Evolutionary conservation across 2,888 invertebrate genomes (phyloP).

Genomic region (Pelosia muscerda): DNA sequence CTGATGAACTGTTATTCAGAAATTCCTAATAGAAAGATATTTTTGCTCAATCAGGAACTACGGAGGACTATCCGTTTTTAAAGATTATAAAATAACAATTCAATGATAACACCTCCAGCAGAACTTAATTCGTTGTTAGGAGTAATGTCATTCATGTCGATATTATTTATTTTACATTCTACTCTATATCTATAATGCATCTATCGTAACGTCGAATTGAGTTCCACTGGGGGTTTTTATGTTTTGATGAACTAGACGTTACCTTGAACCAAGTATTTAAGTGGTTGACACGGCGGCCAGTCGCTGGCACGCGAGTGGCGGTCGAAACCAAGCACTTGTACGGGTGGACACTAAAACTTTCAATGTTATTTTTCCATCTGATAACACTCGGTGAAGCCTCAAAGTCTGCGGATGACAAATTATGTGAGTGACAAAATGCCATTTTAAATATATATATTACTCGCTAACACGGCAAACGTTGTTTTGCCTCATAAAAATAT

Average conservation of each 20-base stretch:
- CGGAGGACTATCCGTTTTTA: no score
- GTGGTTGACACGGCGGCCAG: conserved; percentile 22
- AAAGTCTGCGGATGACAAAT: conserved; percentile 18
- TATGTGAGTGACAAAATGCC: no score
- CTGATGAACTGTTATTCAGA: no score
- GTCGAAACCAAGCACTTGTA: conserved; percentile 46
- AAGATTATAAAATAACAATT: no score
- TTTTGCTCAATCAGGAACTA: not conserved
- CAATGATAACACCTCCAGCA: not conserved
- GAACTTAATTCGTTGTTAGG: not conserved
- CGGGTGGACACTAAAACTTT: conserved; percentile 46
- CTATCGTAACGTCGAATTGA: not conserved
- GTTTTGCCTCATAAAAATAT: no score
- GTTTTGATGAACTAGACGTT: not conserved
- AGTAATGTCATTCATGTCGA: not conserved
- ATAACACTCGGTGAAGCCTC: conserved; percentile 43
- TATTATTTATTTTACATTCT: no score
- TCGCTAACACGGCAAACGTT: no score
- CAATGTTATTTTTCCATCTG: conserved; percentile 54
- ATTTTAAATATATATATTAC: conserved; percentile 4
- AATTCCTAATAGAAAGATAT: not conserved
- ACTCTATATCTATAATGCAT: no score
- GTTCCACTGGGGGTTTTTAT: not conserved
- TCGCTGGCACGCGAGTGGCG: conserved; percentile 26
- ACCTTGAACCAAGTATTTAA: conserved; percentile 5